Conservation (phyloP, 2,888 invertebrate species). For the Macrophya annulata region DNA sequence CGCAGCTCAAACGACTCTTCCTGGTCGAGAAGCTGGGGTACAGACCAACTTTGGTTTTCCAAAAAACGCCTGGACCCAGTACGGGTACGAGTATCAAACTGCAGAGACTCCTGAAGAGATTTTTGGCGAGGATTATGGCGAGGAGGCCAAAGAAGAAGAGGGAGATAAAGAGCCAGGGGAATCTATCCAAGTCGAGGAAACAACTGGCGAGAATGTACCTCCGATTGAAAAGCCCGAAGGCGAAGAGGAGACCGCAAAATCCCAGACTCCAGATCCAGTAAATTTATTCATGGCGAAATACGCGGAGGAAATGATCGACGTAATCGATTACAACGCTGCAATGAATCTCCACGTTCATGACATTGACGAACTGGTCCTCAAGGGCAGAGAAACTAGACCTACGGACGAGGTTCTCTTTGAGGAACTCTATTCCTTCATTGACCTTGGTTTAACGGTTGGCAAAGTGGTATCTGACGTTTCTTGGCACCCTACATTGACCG, state of each 20-base stretch:
- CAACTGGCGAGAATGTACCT: conserved; percentile 49
- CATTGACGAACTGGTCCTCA: conserved; percentile 63
- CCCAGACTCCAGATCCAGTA: conserved; percentile 3
- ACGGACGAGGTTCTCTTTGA: conserved; percentile 61
- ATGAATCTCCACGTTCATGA: conserved; percentile 73
- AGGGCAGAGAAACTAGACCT: conserved; percentile 48
- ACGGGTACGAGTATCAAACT: conserved; percentile 62
- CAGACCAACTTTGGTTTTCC: conserved; percentile 76
- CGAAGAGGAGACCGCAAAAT: conserved; percentile 46
- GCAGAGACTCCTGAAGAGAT: conserved; percentile 56
- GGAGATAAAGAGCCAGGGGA: conserved; percentile 57
- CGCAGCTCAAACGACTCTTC: conserved; percentile 82
- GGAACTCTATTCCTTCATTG: conserved; percentile 70
- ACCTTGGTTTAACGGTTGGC: conserved; percentile 66
- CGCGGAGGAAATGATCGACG: conserved; percentile 66
- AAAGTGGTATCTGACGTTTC: conserved; percentile 71
- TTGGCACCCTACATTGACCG: conserved; percentile 71
- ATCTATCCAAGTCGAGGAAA: conserved; percentile 58
- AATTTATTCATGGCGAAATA: conserved; percentile 64
- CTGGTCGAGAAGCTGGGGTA: conserved; percentile 70
- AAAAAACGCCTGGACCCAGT: conserved; percentile 76
- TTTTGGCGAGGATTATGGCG: conserved; percentile 40
- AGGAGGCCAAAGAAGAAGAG: conserved; percentile 48
- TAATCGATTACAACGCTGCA: conserved; percentile 69
- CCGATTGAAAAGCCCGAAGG: conserved; percentile 14